Base-by-base conservation (phyloP, 2,888 invertebrate species). In the Ceramica pisi region DNA sequence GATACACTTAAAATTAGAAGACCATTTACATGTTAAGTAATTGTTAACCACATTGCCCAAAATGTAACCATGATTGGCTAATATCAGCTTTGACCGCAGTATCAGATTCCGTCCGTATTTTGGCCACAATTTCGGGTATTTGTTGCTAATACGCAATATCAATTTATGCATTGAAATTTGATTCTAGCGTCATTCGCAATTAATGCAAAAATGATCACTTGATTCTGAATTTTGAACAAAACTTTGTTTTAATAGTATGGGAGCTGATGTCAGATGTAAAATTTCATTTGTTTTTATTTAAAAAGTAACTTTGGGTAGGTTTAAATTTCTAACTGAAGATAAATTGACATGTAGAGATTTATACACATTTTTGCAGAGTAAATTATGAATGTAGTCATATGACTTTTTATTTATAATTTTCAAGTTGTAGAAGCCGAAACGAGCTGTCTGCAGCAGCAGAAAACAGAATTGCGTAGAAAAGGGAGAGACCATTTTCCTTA, bases 131-230 rank as follows among this genome's bases (percentile, higher is more conserved):
- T 62, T 59, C 41, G 16, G 9, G 19, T 57, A 65, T 76, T 69
- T 51, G 67, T 53, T 53, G 60, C 53, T 67, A 71, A 67, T 57
- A 56, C 50, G 56, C 50, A 10, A 62, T 66, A 72, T 78, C 70
- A 62, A 75, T 81, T 23, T 48, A 56, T 64, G 51, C 64, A 61
- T 50, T 65, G 55, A 23, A 56, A 67, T 77, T 81, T 55, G 56
- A 53, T 57, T 65, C 62, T 57, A 35, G 10, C 35, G 14, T 65
- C 75, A 62, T 62, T 41, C 26, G 46, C 31, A 16, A 55, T 55
- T 51, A 50, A 60, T 21, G 21, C 21, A 41, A n/a, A 62, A 65
- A 61, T 74, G 2, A 23, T 65, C 31, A 41, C 31, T 31, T 5
- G 31, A 31, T 31, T 31, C 31, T 31, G 31, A 31, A 31, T 31